Base-by-base conservation (phyloP, 2,113 vertebrate species). In the Erythrocercus mccallii region DNA sequence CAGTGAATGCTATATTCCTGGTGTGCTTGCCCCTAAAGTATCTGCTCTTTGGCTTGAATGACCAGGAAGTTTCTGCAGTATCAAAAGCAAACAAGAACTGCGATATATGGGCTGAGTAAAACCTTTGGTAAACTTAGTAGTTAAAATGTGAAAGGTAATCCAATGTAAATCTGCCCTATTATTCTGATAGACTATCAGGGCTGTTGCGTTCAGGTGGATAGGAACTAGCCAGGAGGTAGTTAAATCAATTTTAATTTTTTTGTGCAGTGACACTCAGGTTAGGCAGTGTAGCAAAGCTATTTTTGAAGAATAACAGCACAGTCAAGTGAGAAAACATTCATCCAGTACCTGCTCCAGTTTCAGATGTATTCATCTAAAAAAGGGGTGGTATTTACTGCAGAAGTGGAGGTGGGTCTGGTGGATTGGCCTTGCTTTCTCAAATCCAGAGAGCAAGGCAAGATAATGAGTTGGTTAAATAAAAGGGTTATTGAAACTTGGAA, bases 31-130 rank as follows among this genome's bases (percentile, higher is more conserved):
- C 56, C 58, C 35, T 62, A 0, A 77, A 93, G 47, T 94, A 28
- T 83, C 77, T 80, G 85, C 22, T 78, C 25, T 62, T 91, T 92
- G 91, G 84, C 74, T 93, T 83, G 30, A 68, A 81, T 88, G 53
- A 93, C 83, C 92, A 94, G 95, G 95, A 97, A 97, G 90, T 95
- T 96, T 95, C 94, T 87, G 58, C 81, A 77, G 79, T 96, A 96
- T 96, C 95, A 91, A 95, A 95, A 91, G 60, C 90, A 97, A 97
- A 97, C 94, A 97, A 79, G 37, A 84, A 37, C 53, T 16, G 56
- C 56, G 88, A 86, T 94, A 95, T 97, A 95, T 0, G 40, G 76
- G 57, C 56, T 12, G 86, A 92, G 92, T 80, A 95, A 95, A 95
- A 72, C 96, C 96, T 94, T 96, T 45, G 78, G 95, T 86, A 96